Percentiles rank a stretch among this genome's conserved stretches.
These are phyloP conservation scores for Condylostylus longicornis DNA, from an alignment of 1,140 invertebrate genomes.

Conservation along the genomic window DNA sequence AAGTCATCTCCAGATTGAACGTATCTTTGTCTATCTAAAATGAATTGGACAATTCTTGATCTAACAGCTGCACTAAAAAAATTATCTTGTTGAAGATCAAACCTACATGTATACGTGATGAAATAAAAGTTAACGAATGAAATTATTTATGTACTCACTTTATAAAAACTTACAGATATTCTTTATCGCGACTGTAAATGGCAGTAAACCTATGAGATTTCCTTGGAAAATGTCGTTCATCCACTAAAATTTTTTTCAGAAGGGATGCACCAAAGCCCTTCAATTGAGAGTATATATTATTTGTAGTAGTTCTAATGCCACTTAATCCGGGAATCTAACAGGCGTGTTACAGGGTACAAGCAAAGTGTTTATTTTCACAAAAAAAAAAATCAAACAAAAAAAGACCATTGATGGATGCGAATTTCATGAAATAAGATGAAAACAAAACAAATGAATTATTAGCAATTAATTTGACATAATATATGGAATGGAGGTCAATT, in stretches of 20 bases:
- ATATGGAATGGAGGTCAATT: background rate
- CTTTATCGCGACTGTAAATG: slow-evolving; percentile 72
- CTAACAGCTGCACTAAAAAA: slow-evolving; percentile 78
- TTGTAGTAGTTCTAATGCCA: slow-evolving; percentile 42
- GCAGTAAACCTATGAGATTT: slow-evolving; percentile 60
- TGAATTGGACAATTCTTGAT: slow-evolving; percentile 81
- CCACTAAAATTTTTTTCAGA: slow-evolving; percentile 45
- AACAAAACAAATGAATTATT: slow-evolving; percentile 4
- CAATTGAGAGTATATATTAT: slow-evolving; percentile 43
- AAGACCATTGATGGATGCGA: slow-evolving; percentile 9
- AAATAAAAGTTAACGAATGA: slow-evolving; percentile 1
- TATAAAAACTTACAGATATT: slow-evolving; percentile 64
- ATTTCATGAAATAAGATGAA: slow-evolving; percentile 6
- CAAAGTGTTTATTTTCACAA: too few species aligned
- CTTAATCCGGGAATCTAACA: slow-evolving; percentile 47
- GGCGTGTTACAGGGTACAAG: too few species aligned
- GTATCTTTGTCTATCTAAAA: slow-evolving; percentile 75
- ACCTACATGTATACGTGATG: slow-evolving; percentile 39
- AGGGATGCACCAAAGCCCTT: slow-evolving; percentile 42
- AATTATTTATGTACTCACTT: slow-evolving; percentile 4
- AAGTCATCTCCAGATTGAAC: slow-evolving; percentile 46
- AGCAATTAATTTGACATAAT: background rate
- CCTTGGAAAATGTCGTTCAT: slow-evolving; percentile 50
- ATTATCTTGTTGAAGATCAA: slow-evolving; percentile 59
- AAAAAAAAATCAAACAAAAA: slow-evolving; percentile 3